Percentiles rank a stretch among this genome's conserved stretches.
These are phyloP conservation scores for Willowsia nigromaculata DNA, from an alignment of 2,888 invertebrate genomes.

Conservation along the genomic window DNA sequence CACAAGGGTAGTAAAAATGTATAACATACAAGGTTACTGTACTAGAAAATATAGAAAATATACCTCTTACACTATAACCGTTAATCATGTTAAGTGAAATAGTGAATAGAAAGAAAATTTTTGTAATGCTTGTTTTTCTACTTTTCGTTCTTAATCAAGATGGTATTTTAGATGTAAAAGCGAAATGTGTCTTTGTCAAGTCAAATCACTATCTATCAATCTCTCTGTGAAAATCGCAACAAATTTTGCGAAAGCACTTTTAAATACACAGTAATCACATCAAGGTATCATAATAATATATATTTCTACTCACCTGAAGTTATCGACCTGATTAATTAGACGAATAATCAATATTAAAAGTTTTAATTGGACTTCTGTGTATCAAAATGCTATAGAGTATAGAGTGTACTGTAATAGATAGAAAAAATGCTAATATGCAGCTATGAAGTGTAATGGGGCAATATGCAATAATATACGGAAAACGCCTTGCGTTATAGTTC, in stretches of 20 bases:
- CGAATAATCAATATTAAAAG: too few species aligned
- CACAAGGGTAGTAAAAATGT: background rate
- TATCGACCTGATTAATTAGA: conserved; percentile 3
- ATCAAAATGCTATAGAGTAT: background rate
- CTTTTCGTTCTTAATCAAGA: background rate
- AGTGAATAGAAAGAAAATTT: too few species aligned
- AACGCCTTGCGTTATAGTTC: too few species aligned
- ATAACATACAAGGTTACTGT: too few species aligned
- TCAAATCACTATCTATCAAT: background rate
- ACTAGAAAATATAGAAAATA: too few species aligned
- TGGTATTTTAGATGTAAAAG: background rate
- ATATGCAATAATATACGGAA: background rate
- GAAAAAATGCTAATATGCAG: background rate
- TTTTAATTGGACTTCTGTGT: too few species aligned
- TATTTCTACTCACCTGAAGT: conserved; percentile 19
- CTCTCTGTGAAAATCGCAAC: background rate
- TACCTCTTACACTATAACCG: too few species aligned
- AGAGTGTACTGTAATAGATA: background rate
- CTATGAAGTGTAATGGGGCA: background rate
- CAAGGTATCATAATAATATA: background rate
- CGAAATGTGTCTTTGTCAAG: background rate
- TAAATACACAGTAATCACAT: background rate
- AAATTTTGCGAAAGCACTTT: background rate
- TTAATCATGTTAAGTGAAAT: too few species aligned
- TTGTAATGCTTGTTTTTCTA: background rate